Base-by-base conservation (phyloP, 1,140 invertebrate genomes). In the Agrypnia vestita region DNA sequence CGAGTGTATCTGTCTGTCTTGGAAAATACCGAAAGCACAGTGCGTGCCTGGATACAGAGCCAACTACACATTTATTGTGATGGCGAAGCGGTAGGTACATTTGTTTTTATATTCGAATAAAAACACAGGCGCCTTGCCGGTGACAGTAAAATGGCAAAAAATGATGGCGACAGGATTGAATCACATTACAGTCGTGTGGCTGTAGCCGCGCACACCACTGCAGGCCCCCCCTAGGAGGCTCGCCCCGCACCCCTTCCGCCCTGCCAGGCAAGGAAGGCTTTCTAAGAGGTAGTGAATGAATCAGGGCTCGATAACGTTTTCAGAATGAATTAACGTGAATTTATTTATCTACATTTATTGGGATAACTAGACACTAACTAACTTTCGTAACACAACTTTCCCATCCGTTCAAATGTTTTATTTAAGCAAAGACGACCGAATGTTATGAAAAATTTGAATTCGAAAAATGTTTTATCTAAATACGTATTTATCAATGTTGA, bases 101-200 rank as follows among this genome's bases (percentile, higher is more conserved):
- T 71, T 71, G 46, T 71, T 71, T 71, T 71, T 43, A 59, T 74
- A 56, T 74, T 43, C 72, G 53, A 15, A 59, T 56, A 74, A 74
- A 74, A 56, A 74, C 53, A 74, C 51, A 56, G 72, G 72, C 72
- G 51, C 72, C 72, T 56, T 55, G 13, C n/a, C 72, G 51, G 72
- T 56, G 72, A 56, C 51, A 74, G 72, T 59, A 56, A 74, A 74
- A 74, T 15, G 72, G 72, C 72, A 74, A 56, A 59, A 59, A 74
- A 74, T 74, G 21, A 74, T 59, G 72, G 72, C 72, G 55, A 74
- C 51, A 35, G 51, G 72, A 74, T 74, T 74, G 51, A 74, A 74
- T 74, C 72, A 55, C 53, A 74, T 56, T 59, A 74, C 72, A 17
- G 35, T 21, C 51, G 56, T 53, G 56, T 13, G 10, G n/a, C 21